Base-by-base conservation (phyloP, 1,140 invertebrate genomes). In the Lordiphosa clarofinis region DNA sequence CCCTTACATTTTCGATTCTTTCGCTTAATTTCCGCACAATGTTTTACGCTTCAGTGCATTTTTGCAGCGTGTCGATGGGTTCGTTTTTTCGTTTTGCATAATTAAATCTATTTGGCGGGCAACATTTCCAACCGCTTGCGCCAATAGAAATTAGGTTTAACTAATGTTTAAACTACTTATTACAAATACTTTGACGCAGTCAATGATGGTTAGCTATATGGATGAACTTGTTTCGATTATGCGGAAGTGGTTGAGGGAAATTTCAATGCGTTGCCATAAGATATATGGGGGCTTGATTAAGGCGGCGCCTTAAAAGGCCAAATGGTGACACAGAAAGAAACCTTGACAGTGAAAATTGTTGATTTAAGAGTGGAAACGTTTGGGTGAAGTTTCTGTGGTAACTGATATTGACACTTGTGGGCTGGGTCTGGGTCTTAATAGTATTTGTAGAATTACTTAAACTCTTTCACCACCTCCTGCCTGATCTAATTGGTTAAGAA, bases 21-120 rank as follows among this genome's bases (percentile, higher is more conserved):
- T 47, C 46, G 42, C 58, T 64, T 48, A 40, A 57, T 72, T 72
- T 72, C 68, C 68, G 66, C 54, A 49, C 46, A 52, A 37, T 72
- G 48, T 42, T 72, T 40, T 47, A 70, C 59, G 59, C 68, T 39
- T 55, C 19, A 70, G 67, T 62, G 57, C 35, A 47, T 13, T 61
- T 47, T 49, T 42, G 15, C 58, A 38, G 49, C 67, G 58, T 69
- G 67, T 52, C 52, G 13, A 48, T 50, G 57, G 49, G 13, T 56
- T 52, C 47, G 50, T 62, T 69, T 67, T 67, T 39, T 46, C 47
- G 46, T 56, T 70, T 70, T 70, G 57, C 66, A 70, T 70, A 70
- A 70, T 70, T 70, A 69, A 70, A 70, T 70, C 58, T 70, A 56
- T 63, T 70, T 70, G 21, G 49, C 66, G 66, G 64, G 55, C 63